Conservation (phyloP, 2,113 vertebrate species). For the Indicator maculatus region DNA sequence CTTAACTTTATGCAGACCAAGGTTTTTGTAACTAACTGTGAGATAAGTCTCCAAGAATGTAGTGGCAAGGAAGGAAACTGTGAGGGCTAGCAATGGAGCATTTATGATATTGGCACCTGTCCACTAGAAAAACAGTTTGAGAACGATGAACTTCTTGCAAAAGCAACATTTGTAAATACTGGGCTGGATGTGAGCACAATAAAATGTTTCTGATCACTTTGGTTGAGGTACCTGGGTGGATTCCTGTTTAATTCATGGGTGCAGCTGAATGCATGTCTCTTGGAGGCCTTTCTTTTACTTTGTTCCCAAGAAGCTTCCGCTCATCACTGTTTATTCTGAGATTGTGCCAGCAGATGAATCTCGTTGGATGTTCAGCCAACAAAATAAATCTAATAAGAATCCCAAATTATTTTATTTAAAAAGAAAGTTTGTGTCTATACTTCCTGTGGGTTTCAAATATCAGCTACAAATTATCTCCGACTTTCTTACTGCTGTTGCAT, state of each 20-base stretch:
- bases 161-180: not conserved
- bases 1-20: not conserved
- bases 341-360: slow-evolving; percentile 7
- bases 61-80: not conserved
- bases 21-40: not conserved
- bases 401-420: slow-evolving; percentile 19
- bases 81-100: not conserved
- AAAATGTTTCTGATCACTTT: not conserved
- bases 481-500: not conserved
- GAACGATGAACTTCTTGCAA: not conserved
- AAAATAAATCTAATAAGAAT: slow-evolving; percentile 8
- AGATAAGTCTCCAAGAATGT: not conserved
- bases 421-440: not conserved
- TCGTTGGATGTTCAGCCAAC: not conserved
- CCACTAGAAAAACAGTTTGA: not conserved
- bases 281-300: not conserved
- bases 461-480: not conserved
- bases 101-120: not conserved
- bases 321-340: slow-evolving; percentile 14
- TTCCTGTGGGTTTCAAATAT: slow-evolving; percentile 27
- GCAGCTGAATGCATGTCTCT: not conserved
- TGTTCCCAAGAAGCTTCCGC: not conserved
- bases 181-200: not conserved
- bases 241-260: not conserved
- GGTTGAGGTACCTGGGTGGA: not conserved